Evolutionary conservation across 2,113 vertebrate genomes (phyloP), one percentile per base, ranked within the genome.

Genomic region (Nerophis lumbriciformis): DNA sequence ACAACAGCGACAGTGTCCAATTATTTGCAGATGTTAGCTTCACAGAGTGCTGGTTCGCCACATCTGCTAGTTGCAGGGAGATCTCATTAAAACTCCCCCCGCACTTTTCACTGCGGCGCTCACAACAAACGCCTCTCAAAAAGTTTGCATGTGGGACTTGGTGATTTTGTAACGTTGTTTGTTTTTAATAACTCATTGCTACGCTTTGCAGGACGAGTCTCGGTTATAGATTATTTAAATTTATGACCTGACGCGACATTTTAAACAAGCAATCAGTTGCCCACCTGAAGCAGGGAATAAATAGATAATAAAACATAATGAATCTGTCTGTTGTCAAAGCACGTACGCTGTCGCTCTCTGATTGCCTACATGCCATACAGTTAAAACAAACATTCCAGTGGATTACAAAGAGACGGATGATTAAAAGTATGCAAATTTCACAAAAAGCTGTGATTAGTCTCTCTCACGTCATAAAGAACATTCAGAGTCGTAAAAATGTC

Each of bases 51-150:
- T 74, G 80, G 69, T 80, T 87, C 59, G 35, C 77, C 82, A 86
- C 86, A 89, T 89, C 85, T 89, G 85, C 74, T 86, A 81, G 85
- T 80, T 85, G 75, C 85, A 79, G 81, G 86, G 86, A 82, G 85
- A 87, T 82, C 83, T 87, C 86, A 86, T 88, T 89, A 88, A 68
- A 78, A 80, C 64, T 78, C 11, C 73, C 77, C 78, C 83, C 78
- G 66, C 72, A 77, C 80, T 83, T 85, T 87, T 85, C 6, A 49
- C 48, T 16, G 48, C 12, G 8, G 57, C 12, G 59, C 37, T 16
- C 83, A 85, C 80, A 84, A 76, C 75, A 83, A 86, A 81, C 79
- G 77, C 81, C 82, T 69, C 58, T 75, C 64, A 65, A 48, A 47
- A 65, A 75, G 66, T 81, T 83, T 74, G 57, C 56, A 69, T 67